phyloP scores from a whole-genome alignment of 1,140 invertebrate genomes.

The Lamellibrachia luymesi region DNA sequence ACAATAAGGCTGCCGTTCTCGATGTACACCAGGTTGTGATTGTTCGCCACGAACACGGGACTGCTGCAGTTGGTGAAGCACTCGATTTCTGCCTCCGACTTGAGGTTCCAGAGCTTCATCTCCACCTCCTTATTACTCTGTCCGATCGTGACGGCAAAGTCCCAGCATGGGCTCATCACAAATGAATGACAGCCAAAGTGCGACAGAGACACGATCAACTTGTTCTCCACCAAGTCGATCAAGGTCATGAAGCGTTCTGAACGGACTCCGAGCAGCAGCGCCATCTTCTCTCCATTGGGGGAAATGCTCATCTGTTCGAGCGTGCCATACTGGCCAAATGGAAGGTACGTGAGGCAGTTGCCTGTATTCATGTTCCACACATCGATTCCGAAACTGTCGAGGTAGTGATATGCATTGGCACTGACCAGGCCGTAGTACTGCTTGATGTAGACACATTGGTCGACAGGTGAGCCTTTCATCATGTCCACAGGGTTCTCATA shows the following conservation, averaged over 20 bases:
- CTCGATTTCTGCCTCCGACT: conserved; percentile 15
- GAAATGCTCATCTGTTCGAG: conserved; percentile 22
- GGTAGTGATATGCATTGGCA: conserved; percentile 23
- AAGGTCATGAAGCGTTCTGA: conserved; percentile 22
- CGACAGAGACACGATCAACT: neutral
- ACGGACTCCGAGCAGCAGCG: conserved; percentile 21
- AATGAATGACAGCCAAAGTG: conserved; percentile 19
- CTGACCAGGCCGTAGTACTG: conserved; percentile 23
- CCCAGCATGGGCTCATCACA: conserved; percentile 10
- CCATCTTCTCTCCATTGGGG: conserved; percentile 19
- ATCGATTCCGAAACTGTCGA: conserved; percentile 30
- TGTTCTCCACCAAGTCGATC: conserved; percentile 13
- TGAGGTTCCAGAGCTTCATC: conserved; percentile 21
- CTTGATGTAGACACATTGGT: conserved; percentile 19
- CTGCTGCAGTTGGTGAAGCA: conserved; percentile 16
- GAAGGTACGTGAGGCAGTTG: conserved; percentile 15
- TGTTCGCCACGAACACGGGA: conserved; percentile 21
- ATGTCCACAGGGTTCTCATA: conserved; percentile 29
- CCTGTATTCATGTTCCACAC: conserved; percentile 22
- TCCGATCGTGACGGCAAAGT: neutral
- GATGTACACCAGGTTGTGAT: conserved; percentile 20
- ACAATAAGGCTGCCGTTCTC: conserved; percentile 16
- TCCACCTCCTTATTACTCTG: neutral
- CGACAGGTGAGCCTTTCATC: conserved; percentile 10
- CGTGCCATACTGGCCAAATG: conserved; percentile 21